Conservation (phyloP, 2,797 vertebrate genomes). For the Denticeps clupeoides region DNA sequence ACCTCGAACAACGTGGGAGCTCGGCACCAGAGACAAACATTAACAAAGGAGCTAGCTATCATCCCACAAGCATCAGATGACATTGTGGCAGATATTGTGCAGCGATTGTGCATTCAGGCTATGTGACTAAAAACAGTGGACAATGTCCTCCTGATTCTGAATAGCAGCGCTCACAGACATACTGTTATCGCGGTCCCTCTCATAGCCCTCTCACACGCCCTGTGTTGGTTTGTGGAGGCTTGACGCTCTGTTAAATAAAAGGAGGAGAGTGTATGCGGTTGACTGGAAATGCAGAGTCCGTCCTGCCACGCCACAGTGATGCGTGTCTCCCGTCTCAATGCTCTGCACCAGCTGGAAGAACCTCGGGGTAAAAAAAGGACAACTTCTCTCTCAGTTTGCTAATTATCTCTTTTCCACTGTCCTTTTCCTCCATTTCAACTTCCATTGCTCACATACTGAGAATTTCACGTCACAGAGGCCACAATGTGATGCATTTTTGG, state of each 20-base stretch:
- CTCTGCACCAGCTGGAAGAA: constrained; percentile 45
- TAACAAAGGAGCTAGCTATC: not conserved
- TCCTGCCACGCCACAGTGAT: constrained; percentile 28
- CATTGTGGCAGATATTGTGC: no score
- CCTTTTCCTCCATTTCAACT: not conserved
- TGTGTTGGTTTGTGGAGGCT: constrained; percentile 15
- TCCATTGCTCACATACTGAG: no score
- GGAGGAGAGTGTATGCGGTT: constrained; percentile 16
- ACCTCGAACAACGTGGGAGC: constrained; percentile 36
- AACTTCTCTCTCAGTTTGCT: constrained; percentile 25
- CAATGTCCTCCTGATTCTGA: not conserved
- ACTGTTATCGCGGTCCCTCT: constrained; percentile 6
- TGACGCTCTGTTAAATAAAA: constrained; percentile 15
- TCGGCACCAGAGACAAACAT: constrained; percentile 10
- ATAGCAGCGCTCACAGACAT: not conserved
- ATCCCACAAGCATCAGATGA: not conserved
- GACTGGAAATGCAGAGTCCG: constrained; percentile 9
- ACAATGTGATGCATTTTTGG: no score
- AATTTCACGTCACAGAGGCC: no score
- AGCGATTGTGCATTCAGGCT: no score
- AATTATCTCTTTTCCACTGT: not conserved
- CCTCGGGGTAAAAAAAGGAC: constrained; percentile 41
- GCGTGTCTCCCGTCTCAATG: constrained; percentile 28
- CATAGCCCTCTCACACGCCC: constrained; percentile 9
- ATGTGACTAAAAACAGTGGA: no score